Base-by-base conservation (phyloP, 2,888 invertebrate genomes). In the Conistra vaccinii region DNA sequence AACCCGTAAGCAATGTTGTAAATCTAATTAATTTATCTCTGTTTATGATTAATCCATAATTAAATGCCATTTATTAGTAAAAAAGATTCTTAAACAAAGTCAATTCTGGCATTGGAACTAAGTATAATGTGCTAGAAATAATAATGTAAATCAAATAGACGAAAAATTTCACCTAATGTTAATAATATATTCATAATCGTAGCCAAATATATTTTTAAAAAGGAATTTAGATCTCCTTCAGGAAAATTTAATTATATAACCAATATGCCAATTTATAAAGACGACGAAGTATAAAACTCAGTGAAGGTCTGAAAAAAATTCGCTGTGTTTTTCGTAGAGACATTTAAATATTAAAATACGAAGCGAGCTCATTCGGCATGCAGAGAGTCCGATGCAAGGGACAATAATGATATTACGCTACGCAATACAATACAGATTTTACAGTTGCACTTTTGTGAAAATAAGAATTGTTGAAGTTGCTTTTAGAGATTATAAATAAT, bases 341-440 rank as follows among this genome's bases (percentile, higher is more conserved):
- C 74, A 80, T 78, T 80, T 80, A 73, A 73, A 80, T 78, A 74
- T 79, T 80, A 80, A 78, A 51, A 62, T 57, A 20, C 42, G 26
- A 67, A 73, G n/a, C 45, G 48, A 55, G 29, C 42, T 73, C 66
- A 62, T 78, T 78, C 32, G 51, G 62, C 14, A 73, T 73, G 35
- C 80, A 55, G 35, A 39, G 51, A 9, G 65, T 48, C 53, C n/a
- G 29, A 17, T 55, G 32, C 73, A 66, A 42, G 23, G 5, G 26
- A 57, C 71, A 42, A 57, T 62, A 32, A 62, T 71, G 39, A 17
- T 62, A 48, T 29, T n/a, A 77, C 10, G 7, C 10, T 76, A 2
- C 5, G 14, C n/a, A 61, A 26, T 17, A 35, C 0, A 60, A 42
- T 32, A 72, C n/a, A 77, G 70, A 62, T 70, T 70, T 48, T n/a